These are phyloP conservation scores for Brachyhypopomus gauderio DNA, from an alignment of 2,113 vertebrate genomes.

Conservation along the genomic window DNA sequence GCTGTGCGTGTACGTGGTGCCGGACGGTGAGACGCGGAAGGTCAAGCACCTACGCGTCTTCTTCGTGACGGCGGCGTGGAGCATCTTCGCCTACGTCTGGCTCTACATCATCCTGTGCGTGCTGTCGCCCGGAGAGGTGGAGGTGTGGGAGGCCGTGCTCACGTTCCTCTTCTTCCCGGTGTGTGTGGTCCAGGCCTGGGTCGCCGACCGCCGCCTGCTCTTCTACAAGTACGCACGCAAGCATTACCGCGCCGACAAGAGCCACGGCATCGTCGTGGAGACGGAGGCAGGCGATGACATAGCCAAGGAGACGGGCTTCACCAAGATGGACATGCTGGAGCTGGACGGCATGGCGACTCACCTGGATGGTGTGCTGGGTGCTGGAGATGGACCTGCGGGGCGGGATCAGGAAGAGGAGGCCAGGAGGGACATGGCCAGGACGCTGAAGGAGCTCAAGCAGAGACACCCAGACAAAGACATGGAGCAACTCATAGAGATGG, in stretches of 20 bases:
- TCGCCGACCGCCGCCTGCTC: constrained; percentile 81
- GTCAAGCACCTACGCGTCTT: constrained; percentile 84
- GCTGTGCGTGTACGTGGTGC: constrained; percentile 81
- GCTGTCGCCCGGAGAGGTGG: constrained; percentile 78
- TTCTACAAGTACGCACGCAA: constrained; percentile 81
- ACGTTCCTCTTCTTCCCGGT: constrained; percentile 76
- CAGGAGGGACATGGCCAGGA: constrained; percentile 79
- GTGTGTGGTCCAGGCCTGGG: constrained; percentile 83
- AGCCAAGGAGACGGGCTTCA: constrained; percentile 69
- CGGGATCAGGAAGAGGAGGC: constrained; percentile 77
- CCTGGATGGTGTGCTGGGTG: constrained; percentile 66
- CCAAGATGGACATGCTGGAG: constrained; percentile 79
- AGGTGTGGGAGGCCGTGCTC: constrained; percentile 82
- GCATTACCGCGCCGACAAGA: constrained; percentile 79
- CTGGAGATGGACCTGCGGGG: constrained; percentile 65
- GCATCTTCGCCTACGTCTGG: constrained; percentile 85
- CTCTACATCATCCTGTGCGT: constrained; percentile 82
- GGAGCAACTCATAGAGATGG: constrained; percentile 85
- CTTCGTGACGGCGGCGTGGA: constrained; percentile 82
- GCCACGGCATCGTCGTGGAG: constrained; percentile 78
- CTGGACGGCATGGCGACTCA: constrained; percentile 77
- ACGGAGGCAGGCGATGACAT: constrained; percentile 70
- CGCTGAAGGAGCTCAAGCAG: constrained; percentile 81
- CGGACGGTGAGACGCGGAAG: constrained; percentile 78
- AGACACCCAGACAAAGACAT: constrained; percentile 83